Conservation (phyloP, 2,888 invertebrate species). For the Drosophila multiciliata region DNA sequence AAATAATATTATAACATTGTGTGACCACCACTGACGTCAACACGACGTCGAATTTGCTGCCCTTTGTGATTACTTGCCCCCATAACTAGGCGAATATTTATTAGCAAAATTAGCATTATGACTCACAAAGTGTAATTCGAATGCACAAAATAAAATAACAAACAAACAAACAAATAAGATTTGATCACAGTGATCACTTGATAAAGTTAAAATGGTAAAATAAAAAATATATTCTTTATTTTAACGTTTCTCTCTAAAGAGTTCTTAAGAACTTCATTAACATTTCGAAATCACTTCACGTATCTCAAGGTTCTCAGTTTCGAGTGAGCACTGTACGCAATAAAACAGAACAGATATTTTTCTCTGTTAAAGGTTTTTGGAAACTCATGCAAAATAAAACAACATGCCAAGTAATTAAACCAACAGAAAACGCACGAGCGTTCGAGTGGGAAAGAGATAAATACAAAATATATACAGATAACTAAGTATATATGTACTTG, state of each 20-base stretch:
- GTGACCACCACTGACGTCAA: slow-evolving; percentile 46
- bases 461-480: slow-evolving; percentile 25
- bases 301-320: not conserved
- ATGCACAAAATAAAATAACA: slow-evolving; percentile 1
- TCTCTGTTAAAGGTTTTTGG: slow-evolving; percentile 11
- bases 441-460: slow-evolving; percentile 8
- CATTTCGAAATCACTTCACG: not conserved
- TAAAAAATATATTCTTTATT: not conserved
- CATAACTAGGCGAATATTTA: slow-evolving; percentile 27
- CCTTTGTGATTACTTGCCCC: not conserved
- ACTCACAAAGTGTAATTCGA: slow-evolving; percentile 27
- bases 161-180: slow-evolving; percentile 4
- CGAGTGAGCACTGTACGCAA: slow-evolving; percentile 11
- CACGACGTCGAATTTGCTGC: slow-evolving; percentile 7
- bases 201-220: not conserved
- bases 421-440: slow-evolving; percentile 24
- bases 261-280: not conserved
- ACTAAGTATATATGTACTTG: slow-evolving; percentile 3
- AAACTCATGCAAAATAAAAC: slow-evolving; percentile 39
- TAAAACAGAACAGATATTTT: not conserved
- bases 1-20: slow-evolving; percentile 13
- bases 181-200: slow-evolving; percentile 8
- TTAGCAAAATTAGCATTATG: slow-evolving; percentile 38
- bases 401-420: slow-evolving; percentile 55
- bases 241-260: not conserved